A percentile compares a stretch with the other conserved stretches of the same genome.
phyloP scores from a whole-genome alignment of 2,113 vertebrate species.

The Sakesphorus luctuosus region DNA sequence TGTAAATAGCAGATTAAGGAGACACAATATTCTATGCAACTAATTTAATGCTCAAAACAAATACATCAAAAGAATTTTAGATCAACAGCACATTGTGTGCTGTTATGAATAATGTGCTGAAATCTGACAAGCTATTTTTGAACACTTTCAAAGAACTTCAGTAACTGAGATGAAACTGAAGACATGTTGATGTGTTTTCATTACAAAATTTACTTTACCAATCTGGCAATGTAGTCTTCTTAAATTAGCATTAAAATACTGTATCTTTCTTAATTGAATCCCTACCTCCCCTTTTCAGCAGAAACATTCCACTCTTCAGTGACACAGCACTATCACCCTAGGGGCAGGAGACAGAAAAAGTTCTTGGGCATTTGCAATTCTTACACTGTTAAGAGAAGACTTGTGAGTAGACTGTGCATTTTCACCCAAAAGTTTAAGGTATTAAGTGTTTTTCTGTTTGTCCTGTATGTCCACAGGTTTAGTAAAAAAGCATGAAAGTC shows the following conservation, averaged over 20 bases:
- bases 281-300: not conserved
- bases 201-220: not conserved
- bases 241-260: not conserved
- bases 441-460: not conserved
- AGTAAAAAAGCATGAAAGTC: not conserved
- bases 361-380: not conserved
- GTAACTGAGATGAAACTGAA: not conserved
- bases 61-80: constrained; percentile 63
- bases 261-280: not conserved
- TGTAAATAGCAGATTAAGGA: constrained; percentile 40
- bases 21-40: constrained; percentile 23
- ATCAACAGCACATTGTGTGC: constrained; percentile 27
- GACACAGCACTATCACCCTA: not conserved
- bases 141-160: constrained; percentile 54
- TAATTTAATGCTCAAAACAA: constrained; percentile 47
- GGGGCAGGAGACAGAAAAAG: not conserved
- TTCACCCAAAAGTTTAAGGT: not conserved
- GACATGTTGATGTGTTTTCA: constrained; percentile 14
- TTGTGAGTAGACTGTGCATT: not conserved
- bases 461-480: not conserved
- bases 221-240: not conserved
- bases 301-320: not conserved
- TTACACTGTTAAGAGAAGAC: fast-evolving
- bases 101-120: not conserved
- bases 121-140: constrained; percentile 63